Evolutionary conservation across 2,113 vertebrate species (phyloP).

Genomic region (Bos javanicus): DNA sequence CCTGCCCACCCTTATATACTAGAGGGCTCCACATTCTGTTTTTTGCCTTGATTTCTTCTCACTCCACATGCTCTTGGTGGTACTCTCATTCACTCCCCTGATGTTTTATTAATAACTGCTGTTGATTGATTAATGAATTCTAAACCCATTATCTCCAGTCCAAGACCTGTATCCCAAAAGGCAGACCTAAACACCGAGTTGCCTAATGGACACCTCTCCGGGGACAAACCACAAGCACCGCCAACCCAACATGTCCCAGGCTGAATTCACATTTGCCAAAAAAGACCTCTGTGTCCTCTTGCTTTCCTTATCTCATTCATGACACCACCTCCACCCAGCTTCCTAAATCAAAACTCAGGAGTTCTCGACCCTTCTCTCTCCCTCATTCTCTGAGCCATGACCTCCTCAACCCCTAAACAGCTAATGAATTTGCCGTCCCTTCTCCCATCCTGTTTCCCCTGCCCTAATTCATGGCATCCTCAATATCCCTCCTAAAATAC

Average conservation of each 20-base stretch:
- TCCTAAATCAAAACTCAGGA: neutral
- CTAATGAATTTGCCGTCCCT: neutral
- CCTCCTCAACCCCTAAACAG: neutral
- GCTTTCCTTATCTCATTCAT: neutral
- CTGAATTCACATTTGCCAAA: neutral
- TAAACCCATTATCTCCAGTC: neutral
- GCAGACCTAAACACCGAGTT: neutral
- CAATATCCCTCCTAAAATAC: neutral
- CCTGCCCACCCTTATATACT: neutral
- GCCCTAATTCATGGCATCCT: neutral
- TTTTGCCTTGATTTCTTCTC: neutral
- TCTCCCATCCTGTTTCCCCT: neutral
- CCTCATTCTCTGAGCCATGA: neutral
- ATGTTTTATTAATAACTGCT: neutral
- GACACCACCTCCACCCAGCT: neutral
- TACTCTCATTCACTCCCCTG: neutral
- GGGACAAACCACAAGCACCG: neutral
- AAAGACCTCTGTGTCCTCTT: neutral
- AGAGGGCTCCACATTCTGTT: neutral
- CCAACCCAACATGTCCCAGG: neutral
- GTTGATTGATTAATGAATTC: neutral
- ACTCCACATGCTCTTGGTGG: neutral
- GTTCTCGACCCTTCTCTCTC: neutral
- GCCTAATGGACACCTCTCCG: neutral
- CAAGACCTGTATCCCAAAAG: neutral